Percentiles rank a stretch among this genome's conserved stretches.
Conservation (phyloP, 2,113 vertebrate species). For the Hypocryptadius cinnamomeus region DNA sequence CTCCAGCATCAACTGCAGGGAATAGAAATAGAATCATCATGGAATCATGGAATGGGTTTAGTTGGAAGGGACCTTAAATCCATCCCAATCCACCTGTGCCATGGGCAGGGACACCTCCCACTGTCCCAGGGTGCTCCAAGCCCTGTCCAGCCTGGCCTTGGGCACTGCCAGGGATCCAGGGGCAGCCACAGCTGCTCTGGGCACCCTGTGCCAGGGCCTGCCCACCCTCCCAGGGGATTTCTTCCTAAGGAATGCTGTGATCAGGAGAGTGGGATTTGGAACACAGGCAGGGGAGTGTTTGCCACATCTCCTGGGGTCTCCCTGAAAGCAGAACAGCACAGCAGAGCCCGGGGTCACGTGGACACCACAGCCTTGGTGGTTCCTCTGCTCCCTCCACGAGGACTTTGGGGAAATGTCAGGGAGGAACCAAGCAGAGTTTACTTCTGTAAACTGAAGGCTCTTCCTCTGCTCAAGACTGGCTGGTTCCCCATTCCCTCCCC, state of each 20-base stretch:
- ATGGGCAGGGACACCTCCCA: neutral
- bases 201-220: neutral
- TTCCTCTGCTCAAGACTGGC: neutral
- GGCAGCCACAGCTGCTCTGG: neutral
- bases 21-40: neutral
- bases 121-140: neutral
- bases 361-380: neutral
- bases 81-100: neutral
- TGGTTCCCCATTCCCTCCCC: neutral
- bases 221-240: neutral
- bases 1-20: neutral
- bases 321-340: neutral
- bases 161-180: neutral
- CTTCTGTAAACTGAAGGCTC: neutral
- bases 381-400: neutral
- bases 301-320: neutral
- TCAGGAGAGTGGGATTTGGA: neutral
- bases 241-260: neutral
- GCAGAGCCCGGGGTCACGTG: neutral
- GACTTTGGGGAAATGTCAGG: neutral
- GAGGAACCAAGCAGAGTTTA: neutral
- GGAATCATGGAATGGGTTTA: neutral
- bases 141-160: neutral
- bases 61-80: neutral
- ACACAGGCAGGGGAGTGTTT: neutral